phyloP scores from a whole-genome alignment of 2,888 invertebrate genomes.

The Ennomos erosarius region DNA sequence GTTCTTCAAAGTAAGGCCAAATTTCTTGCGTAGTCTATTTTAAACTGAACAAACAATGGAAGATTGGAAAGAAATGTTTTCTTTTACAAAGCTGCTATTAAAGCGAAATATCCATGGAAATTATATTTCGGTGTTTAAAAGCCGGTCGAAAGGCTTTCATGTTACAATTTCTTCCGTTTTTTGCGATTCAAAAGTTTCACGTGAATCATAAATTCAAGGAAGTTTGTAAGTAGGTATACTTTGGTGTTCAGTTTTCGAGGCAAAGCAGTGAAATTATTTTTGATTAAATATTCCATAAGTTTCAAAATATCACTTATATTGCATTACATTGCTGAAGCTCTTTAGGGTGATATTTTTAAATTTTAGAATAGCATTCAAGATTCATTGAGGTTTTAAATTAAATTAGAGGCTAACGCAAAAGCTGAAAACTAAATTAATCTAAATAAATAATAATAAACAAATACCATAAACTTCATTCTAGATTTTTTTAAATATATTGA shows the following conservation, averaged over 20 bases:
- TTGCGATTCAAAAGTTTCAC: constrained; percentile 42
- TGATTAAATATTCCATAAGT: constrained; percentile 29
- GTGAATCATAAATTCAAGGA: constrained; percentile 35
- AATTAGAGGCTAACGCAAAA: no score
- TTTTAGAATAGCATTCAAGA: no score
- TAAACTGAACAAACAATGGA: constrained; percentile 25
- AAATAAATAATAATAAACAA: no score
- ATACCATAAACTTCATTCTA: no score
- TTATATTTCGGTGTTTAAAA: constrained; percentile 29
- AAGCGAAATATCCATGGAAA: constrained; percentile 32
- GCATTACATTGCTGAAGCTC: constrained; percentile 9
- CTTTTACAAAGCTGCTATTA: constrained; percentile 16
- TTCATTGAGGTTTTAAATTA: no score
- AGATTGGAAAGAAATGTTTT: constrained; percentile 26
- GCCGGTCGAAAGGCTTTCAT: constrained; percentile 17
- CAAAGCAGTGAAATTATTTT: constrained; percentile 33
- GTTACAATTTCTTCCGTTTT: constrained; percentile 32
- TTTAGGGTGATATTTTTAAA: neutral
- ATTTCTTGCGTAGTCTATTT: constrained; percentile 20
- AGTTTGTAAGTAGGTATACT: constrained; percentile 39
- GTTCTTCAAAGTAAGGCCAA: constrained; percentile 18
- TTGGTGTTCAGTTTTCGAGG: constrained; percentile 29
- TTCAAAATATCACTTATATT: constrained; percentile 9
- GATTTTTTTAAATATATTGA: no score
- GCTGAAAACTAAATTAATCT: no score